phyloP scores from a whole-genome alignment of 2,113 vertebrate species.

The Bothrops jararaca region DNA sequence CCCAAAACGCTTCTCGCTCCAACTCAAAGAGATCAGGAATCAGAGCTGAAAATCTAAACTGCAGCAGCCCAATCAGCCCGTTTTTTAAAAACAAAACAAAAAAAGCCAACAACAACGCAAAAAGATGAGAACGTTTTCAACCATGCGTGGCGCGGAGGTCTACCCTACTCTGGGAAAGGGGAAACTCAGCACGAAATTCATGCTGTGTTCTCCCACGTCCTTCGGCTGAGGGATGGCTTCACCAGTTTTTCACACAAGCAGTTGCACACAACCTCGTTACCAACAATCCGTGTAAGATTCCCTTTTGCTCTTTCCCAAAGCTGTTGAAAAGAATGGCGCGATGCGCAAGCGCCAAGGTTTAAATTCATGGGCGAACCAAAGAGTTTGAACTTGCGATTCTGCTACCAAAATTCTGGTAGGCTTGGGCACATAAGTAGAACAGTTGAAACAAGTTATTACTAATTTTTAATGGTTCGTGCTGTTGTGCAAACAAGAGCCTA shows the following conservation, averaged over 20 bases:
- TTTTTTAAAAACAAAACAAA: too few relatives aligned
- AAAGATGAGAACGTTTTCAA: neutral
- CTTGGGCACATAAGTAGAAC: slow-evolving; percentile 39
- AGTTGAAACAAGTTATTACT: slow-evolving; percentile 45
- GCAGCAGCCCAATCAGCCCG: neutral
- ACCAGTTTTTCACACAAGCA: neutral
- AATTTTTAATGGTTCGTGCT: slow-evolving; percentile 39
- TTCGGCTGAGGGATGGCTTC: slow-evolving; percentile 9
- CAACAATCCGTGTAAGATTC: slow-evolving; percentile 33
- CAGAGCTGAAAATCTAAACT: slow-evolving; percentile 29
- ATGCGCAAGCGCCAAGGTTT: slow-evolving; percentile 41
- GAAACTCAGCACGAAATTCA: neutral
- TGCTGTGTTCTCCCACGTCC: neutral
- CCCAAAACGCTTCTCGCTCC: slow-evolving; percentile 59
- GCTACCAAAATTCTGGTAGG: slow-evolving; percentile 59
- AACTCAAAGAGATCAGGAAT: slow-evolving; percentile 49
- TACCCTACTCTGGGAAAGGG: neutral
- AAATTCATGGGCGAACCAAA: slow-evolving; percentile 52
- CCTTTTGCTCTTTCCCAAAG: slow-evolving; percentile 40
- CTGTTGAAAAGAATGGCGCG: slow-evolving; percentile 10
- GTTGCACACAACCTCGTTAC: neutral
- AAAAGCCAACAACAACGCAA: neutral
- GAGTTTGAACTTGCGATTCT: slow-evolving; percentile 54
- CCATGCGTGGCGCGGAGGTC: neutral
- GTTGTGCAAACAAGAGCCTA: slow-evolving; percentile 22